Conservation (phyloP, 2,113 vertebrate species). For the Chaetops frenatus region DNA sequence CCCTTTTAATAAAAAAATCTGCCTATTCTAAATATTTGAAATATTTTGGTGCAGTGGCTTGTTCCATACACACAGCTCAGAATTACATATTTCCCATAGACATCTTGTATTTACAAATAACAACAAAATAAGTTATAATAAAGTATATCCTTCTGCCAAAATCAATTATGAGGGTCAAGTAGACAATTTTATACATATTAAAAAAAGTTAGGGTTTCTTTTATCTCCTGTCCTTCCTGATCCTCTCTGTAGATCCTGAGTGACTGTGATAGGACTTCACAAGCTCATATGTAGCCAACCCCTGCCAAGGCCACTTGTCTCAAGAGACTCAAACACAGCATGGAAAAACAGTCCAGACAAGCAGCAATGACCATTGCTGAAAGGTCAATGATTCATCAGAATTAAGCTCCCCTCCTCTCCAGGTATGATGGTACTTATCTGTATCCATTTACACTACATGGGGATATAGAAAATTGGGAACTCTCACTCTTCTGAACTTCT, state of each 20-base stretch:
- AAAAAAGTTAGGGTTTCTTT: neutral
- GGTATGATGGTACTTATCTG: neutral
- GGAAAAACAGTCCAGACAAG: neutral
- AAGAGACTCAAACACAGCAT: neutral
- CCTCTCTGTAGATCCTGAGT: neutral
- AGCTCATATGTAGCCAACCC: neutral
- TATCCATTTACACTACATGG: neutral
- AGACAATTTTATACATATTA: neutral
- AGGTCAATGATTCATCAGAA: neutral
- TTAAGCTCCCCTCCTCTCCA: neutral
- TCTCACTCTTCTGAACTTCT: neutral
- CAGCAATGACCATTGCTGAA: neutral
- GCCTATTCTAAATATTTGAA: constrained; percentile 71
- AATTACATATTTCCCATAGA: constrained; percentile 76
- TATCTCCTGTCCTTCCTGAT: neutral
- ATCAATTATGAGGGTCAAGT: constrained; percentile 27
- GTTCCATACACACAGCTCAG: constrained; percentile 64
- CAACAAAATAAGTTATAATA: constrained; percentile 78
- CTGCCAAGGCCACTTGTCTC: neutral
- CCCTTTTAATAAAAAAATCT: constrained; percentile 70
- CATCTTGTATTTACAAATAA: constrained; percentile 81
- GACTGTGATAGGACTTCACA: neutral
- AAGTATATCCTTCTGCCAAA: constrained; percentile 74
- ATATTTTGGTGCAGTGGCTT: constrained; percentile 67
- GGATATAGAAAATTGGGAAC: neutral